Base-by-base conservation (phyloP, 2,113 vertebrate species). In the Sander lucioperca region DNA sequence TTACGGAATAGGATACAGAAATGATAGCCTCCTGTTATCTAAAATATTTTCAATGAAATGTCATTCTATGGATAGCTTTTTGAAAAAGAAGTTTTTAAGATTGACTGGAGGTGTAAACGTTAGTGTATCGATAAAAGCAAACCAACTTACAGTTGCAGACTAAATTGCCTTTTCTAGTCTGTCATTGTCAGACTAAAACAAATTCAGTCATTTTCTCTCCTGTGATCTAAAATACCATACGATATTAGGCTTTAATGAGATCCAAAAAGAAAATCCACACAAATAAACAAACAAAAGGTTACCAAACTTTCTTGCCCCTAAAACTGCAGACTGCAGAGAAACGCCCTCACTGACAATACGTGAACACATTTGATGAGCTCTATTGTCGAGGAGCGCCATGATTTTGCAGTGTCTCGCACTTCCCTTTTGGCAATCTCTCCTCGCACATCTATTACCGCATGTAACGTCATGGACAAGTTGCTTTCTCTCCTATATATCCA, bases 391-490 rank as follows among this genome's bases (percentile, higher is more conserved):
- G n/a, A 21, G 1, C 68, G 4, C 57, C 76, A 73, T 62, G 79
- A 81, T 86, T 83, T 85, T 15, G 1, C 77, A 12, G 53, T 1
- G 47, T 77, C 68, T 75, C 13, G 0, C 64, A 2, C 56, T 82
- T 80, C 75, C 66, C 79, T 64, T 79, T 68, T 56, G 68, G 76
- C 83, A 45, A 19, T 68, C 76, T 83, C 56, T 8, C 77, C 76
- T 83, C 80, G 56, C 33, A 77, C 62, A 61, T 77, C 72, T 76
- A 78, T 88, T 81, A 85, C 61, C 2, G 16, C 75, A 18, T 68
- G 76, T 71, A 87, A 74, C 85, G 84, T 88, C 91, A 73, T 27
- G 62, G 80, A 80, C 69, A 23, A 76, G 77, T 23, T 65, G n/a
- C 61, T 48, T 33, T 59, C 68, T 57, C 66, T 54, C 77, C 27